Evolutionary conservation across 2,797 vertebrate genomes (phyloP), one percentile per base, ranked within the genome.

Genomic region (Mareca strepera): DNA sequence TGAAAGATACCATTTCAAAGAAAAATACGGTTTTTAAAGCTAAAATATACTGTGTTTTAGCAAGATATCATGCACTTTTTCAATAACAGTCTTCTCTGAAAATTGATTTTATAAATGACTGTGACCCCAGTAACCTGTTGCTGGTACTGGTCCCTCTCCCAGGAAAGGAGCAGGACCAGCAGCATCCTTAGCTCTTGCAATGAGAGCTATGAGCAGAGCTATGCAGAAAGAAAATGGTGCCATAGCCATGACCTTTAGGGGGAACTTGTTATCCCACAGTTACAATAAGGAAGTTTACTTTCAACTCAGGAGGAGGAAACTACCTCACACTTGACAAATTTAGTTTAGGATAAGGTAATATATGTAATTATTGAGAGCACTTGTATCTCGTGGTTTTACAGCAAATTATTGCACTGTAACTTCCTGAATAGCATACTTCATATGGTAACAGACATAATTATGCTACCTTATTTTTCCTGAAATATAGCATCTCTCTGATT

Each of bases 391-490:
- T 82, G 69, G 48, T 95, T 93, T 90, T 72, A 92, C 62, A 90
- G 82, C 37, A 83, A 91, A 12, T 90, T 88, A 39, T 5, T 86
- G 56, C 43, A 48, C 60, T 48, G 12, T 56, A 80, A 82, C 89
- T 92, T 91, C 73, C 85, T 88, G 64, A 88, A 67, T 39, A 87
- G 18, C 28, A 11, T n/a, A 3, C 41, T 6, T 0, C 46, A 22
- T 59, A 52, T 59, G 35, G 69, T 22, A 88, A 70, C 48, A 26
- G 39, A 63, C n/a, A 80, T 85, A n/a, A 85, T 93, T 52, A 77
- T 39, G 35, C n/a, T 59, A 21, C 52, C 67, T 74, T 67, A 56
- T 91, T 94, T 96, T 92, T 67, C 92, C 87, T 90, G 82, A 95
- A 82, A 85, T 88, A n/a, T 1, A 86, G 53, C 55, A 31, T 35